phyloP scores from a whole-genome alignment of 2,113 vertebrate species.

The Aythya baeri region DNA sequence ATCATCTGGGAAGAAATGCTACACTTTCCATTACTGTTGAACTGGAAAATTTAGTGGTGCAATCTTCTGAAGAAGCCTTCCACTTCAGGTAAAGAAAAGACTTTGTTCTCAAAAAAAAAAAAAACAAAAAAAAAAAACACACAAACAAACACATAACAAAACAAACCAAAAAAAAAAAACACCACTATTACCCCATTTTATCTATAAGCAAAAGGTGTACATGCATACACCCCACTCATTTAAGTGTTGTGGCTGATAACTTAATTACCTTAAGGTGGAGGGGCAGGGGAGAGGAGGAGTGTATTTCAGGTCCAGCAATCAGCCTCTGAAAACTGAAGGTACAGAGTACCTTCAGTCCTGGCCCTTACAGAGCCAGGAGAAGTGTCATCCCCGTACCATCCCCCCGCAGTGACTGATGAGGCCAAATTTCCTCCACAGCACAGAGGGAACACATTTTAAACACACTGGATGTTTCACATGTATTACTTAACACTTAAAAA shows the following conservation, averaged over 20 bases:
- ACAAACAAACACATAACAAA: no score
- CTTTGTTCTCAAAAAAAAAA: rapidly evolving
- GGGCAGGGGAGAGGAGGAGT: neutral
- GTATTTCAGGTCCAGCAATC: neutral
- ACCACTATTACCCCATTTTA: neutral
- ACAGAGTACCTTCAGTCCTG: no score
- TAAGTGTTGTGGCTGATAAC: neutral
- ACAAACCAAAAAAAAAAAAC: no score
- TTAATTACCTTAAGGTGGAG: neutral
- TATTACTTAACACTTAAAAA: conserved; percentile 29
- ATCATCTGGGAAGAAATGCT: neutral
- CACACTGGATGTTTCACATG: rapidly evolving
- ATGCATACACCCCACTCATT: neutral
- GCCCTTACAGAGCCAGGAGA: neutral
- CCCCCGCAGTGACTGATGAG: neutral
- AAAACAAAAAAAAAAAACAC: neutral
- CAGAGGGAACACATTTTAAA: neutral
- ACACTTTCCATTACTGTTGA: neutral
- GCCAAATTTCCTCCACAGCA: neutral
- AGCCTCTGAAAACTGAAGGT: neutral
- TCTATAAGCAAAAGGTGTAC: neutral
- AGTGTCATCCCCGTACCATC: neutral
- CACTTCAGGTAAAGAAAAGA: neutral
- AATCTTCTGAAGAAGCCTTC: neutral
- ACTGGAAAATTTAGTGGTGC: neutral